Conservation (phyloP, 2,888 invertebrate genomes). For the Mechanitis mazaeus region DNA sequence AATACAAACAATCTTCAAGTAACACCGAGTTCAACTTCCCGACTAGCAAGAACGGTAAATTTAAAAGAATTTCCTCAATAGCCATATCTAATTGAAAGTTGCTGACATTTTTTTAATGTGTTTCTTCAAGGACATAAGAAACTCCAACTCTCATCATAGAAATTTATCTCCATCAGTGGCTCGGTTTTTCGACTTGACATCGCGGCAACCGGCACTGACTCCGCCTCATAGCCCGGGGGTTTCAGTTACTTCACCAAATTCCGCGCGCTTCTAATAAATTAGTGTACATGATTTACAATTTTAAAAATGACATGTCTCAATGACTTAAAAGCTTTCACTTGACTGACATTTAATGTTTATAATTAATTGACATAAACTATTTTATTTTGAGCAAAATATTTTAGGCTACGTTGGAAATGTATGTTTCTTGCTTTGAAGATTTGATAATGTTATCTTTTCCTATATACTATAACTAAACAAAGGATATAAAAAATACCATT, state of each 20-base stretch:
- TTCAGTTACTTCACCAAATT: constrained; percentile 15
- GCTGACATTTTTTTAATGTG: not conserved
- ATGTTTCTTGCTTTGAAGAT: too few species aligned
- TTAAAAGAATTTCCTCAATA: not conserved
- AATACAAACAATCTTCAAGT: constrained; percentile 27
- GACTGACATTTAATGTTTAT: not conserved
- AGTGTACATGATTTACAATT: not conserved
- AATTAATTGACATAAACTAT: not conserved
- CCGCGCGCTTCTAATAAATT: not conserved
- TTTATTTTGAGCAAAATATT: too few species aligned
- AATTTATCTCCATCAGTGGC: constrained; percentile 68
- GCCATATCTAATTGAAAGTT: too few species aligned
- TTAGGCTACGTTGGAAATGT: too few species aligned
- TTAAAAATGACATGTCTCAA: not conserved
- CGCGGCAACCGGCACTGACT: constrained; percentile 49
- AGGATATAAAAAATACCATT: too few species aligned
- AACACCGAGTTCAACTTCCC: constrained; percentile 30
- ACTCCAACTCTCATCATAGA: constrained; percentile 33
- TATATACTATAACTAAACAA: too few species aligned
- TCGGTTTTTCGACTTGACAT: constrained; percentile 62
- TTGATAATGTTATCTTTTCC: too few species aligned
- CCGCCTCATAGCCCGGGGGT: constrained; percentile 40
- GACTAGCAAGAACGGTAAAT: constrained; percentile 37
- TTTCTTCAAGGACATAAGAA: constrained; percentile 39
- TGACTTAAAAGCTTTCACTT: not conserved